Conservation (phyloP, 2,113 vertebrate genomes). For the Apeltes quadracus region DNA sequence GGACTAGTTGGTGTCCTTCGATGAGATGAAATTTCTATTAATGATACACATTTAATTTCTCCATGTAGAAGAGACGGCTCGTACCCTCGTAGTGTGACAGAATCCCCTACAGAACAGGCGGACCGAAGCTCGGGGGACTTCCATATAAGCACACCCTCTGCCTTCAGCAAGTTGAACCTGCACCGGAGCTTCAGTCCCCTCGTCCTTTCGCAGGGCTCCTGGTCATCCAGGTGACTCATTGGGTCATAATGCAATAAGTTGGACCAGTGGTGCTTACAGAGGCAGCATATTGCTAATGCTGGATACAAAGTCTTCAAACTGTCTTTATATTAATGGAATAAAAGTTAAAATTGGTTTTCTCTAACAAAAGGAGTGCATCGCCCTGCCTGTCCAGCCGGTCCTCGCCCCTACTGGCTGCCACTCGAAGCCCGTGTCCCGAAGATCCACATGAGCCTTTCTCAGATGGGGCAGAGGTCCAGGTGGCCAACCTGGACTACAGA, state of each 20-base stretch:
- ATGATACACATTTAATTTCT: conserved; percentile 17
- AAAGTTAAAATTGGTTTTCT: too few relatives aligned
- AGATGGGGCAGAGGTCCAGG: conserved; percentile 90
- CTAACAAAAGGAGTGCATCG: conserved; percentile 83
- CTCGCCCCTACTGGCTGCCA: conserved; percentile 82
- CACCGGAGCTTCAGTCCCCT: conserved; percentile 89
- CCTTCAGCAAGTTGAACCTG: conserved; percentile 90
- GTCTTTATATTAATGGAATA: not conserved
- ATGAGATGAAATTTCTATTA: not conserved
- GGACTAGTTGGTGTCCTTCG: not conserved
- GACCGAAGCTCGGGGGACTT: conserved; percentile 83
- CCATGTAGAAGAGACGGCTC: conserved; percentile 80
- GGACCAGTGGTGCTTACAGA: not conserved
- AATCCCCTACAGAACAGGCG: conserved; percentile 82
- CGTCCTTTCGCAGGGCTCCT: conserved; percentile 85
- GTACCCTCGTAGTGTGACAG: conserved; percentile 74
- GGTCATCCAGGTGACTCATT: conserved; percentile 88
- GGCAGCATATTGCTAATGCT: not conserved
- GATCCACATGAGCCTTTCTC: conserved; percentile 85
- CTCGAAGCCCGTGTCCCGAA: conserved; percentile 74
- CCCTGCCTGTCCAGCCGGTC: conserved; percentile 89
- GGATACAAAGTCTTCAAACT: accelerated
- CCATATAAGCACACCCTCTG: conserved; percentile 94
- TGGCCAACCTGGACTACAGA: conserved; percentile 95
- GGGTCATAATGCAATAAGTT: not conserved